A percentile compares a stretch with the other conserved stretches of the same genome.
phyloP scores from a whole-genome alignment of 2,797 vertebrate species.

The Lepus townsendii region DNA sequence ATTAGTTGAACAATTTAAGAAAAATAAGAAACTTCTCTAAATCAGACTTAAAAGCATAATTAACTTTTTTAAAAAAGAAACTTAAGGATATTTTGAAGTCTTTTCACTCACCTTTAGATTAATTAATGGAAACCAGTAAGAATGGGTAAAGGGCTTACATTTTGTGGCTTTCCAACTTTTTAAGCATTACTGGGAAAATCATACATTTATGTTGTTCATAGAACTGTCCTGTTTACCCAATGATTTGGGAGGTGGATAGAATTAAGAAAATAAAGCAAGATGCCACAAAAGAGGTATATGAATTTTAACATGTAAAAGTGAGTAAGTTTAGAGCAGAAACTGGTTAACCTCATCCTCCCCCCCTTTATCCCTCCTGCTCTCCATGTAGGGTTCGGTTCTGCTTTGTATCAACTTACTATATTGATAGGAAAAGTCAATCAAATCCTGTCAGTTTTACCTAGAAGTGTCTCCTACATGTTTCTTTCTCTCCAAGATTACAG shows the following conservation, averaged over 20 bases:
- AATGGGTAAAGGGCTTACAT: neutral
- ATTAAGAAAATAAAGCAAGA: neutral
- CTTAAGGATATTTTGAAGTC: neutral
- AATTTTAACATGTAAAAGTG: neutral
- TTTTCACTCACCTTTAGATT: neutral
- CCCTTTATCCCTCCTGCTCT: neutral
- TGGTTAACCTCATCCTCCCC: neutral
- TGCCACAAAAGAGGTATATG: neutral
- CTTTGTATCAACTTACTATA: neutral
- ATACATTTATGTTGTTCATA: neutral
- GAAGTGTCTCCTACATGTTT: neutral
- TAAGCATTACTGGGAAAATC: neutral
- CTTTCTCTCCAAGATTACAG: neutral
- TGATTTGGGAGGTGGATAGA: neutral
- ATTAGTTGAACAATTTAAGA: neutral
- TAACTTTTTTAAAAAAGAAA: neutral
- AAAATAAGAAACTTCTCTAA: constrained; percentile 14
- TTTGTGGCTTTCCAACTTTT: neutral
- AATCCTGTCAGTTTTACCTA: neutral
- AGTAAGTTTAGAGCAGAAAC: neutral
- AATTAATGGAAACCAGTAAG: neutral
- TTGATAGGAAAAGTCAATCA: neutral
- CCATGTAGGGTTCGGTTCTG: neutral
- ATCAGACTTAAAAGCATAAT: constrained; percentile 12
- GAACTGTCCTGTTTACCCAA: neutral